Base-by-base conservation (phyloP, 1,140 invertebrate species). In the Zelostemma sp. region DNA sequence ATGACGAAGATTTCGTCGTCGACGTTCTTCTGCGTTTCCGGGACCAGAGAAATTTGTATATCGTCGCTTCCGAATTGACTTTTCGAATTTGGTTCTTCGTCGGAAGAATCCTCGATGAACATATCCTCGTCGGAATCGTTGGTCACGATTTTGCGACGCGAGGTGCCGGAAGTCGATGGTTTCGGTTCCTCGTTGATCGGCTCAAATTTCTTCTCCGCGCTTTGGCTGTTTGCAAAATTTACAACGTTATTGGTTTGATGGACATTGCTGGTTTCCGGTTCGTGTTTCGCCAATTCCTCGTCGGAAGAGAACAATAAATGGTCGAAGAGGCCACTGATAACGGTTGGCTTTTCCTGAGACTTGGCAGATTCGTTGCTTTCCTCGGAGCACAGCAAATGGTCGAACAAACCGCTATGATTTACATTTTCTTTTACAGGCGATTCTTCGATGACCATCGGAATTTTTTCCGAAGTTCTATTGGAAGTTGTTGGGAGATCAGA, bases 101-200 rank as follows among this genome's bases (percentile, higher is more conserved):
- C 63, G 0, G 57, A 41, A 5, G 47, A 43, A n/a, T 53, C 51
- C n/a, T 65, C 47, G 16, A 50, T 69, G 41, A 77, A 75, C 14
- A 77, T 48, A 49, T 77, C 75, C 8, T 68, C 69, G 17, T 74
- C 70, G 0, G 67, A 74, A 64, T 70, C 66, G n/a, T n/a, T 25
- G 9, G 15, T 17, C n/a, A n/a, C n/a, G 21, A 6, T 19, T 19
- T 12, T 16, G n/a, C n/a, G n/a, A n/a, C 16, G 21, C 3, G 21
- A 25, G 3, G 21, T 25, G 21, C 21, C 21, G 15, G 31, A 19
- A 35, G 16, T 38, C 45, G 46, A 19, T n/a, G 43, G 46, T 28
- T 53, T 46, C 43, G 41, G 14, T 53, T 59, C 18, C 46, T 48
- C 21, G 3, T 11, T 33, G 12, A 0, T 19, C 21, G 14, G 12